Percentiles rank a stretch among this genome's conserved stretches.
phyloP scores from a whole-genome alignment of 2,113 vertebrate species.

The Thunnus thynnus region DNA sequence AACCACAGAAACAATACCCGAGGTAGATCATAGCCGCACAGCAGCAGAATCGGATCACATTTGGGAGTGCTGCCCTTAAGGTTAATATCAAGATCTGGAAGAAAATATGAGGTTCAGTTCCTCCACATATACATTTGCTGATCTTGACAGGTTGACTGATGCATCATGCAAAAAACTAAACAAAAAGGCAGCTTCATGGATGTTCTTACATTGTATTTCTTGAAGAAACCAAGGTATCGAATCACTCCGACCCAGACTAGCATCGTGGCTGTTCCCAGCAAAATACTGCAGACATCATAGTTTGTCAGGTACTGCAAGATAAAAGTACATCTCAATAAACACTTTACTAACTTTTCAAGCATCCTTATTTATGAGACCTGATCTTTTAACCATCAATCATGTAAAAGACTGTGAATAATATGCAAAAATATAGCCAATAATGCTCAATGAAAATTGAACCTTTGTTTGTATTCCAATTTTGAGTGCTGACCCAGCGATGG shows the following conservation, averaged over 20 bases:
- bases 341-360: not conserved
- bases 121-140: not conserved
- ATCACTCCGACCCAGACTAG: slow-evolving; percentile 95
- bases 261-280: slow-evolving; percentile 94
- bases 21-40: slow-evolving; percentile 97
- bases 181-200: not conserved
- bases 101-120: slow-evolving; percentile 34
- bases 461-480: slow-evolving; percentile 98
- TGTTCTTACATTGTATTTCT: slow-evolving; percentile 95
- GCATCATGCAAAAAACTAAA: not conserved
- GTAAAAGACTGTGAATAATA: not conserved
- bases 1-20: slow-evolving; percentile 97
- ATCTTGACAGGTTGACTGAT: not conserved
- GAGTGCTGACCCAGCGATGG: slow-evolving; percentile 90
- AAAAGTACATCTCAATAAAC: not conserved
- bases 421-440: not conserved
- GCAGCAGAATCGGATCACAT: slow-evolving; percentile 92
- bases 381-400: not conserved
- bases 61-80: slow-evolving; percentile 91
- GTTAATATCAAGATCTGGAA: slow-evolving; percentile 84
- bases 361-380: not conserved
- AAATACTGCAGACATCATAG: slow-evolving; percentile 94
- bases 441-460: slow-evolving; percentile 69
- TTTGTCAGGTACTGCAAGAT: slow-evolving; percentile 89
- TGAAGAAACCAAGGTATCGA: slow-evolving; percentile 95